Conservation (phyloP, 2,888 invertebrate genomes). For the Elegia similella region DNA sequence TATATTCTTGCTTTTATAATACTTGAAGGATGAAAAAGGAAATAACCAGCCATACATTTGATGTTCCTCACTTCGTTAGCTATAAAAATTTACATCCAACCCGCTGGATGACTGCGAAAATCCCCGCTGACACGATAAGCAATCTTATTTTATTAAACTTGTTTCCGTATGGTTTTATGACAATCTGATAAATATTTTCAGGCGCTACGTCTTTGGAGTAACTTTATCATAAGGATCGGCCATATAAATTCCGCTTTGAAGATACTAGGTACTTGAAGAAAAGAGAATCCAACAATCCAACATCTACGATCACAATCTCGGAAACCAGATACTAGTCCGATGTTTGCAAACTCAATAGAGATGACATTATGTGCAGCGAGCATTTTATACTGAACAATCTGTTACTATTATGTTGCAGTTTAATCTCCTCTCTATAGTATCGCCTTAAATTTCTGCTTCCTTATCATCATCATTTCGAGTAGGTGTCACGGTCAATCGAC, state of each 20-base stretch:
- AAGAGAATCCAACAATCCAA: constrained; percentile 3
- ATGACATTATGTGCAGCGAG: background rate
- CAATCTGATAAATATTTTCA: constrained; percentile 16
- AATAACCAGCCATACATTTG: background rate
- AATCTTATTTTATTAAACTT: constrained; percentile 14
- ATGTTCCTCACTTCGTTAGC: background rate
- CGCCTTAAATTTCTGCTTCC: constrained; percentile 6
- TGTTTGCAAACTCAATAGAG: constrained; percentile 16
- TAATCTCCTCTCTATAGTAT: background rate
- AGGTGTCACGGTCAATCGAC: no score
- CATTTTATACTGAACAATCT: background rate
- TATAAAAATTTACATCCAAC: constrained; percentile 6
- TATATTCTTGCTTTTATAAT: background rate
- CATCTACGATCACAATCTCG: constrained; percentile 14
- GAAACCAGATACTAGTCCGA: constrained; percentile 4
- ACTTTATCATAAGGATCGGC: constrained; percentile 13
- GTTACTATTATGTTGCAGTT: background rate
- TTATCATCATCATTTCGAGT: constrained; percentile 1
- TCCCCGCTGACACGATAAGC: background rate
- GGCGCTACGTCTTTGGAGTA: constrained; percentile 1
- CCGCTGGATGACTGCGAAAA: constrained; percentile 5
- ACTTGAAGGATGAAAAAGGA: background rate
- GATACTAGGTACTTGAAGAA: constrained; percentile 7
- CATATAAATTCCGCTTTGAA: constrained; percentile 13
- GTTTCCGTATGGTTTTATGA: constrained; percentile 9